These are phyloP conservation scores for Palaemon carinicauda DNA, from an alignment of 1,140 invertebrate genomes.

Conservation along the genomic window DNA sequence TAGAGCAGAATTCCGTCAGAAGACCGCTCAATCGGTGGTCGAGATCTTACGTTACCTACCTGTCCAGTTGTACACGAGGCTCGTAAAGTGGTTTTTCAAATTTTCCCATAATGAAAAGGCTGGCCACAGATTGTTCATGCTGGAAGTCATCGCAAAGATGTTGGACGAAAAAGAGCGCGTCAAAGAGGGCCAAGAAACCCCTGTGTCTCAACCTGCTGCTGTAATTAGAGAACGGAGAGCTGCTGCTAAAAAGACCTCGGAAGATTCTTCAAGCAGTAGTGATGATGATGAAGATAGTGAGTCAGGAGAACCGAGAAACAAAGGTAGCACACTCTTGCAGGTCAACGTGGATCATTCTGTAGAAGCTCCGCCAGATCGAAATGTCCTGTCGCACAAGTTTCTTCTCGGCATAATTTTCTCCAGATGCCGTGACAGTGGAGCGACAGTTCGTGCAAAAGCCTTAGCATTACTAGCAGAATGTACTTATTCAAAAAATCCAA, in stretches of 20 bases:
- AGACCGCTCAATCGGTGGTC: conserved; percentile 67
- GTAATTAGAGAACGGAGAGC: conserved; percentile 60
- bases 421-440: conserved; percentile 69
- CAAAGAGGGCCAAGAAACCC: background rate
- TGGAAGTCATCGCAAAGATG: conserved; percentile 70
- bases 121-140: conserved; percentile 68
- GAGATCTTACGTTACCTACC: conserved; percentile 64
- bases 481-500: conserved; percentile 64
- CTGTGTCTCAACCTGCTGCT: background rate
- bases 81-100: conserved; percentile 68
- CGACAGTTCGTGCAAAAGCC: conserved; percentile 70
- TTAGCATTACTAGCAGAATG: conserved; percentile 68
- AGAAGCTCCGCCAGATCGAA: conserved; percentile 43
- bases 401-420: conserved; percentile 68
- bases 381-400: conserved; percentile 63
- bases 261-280: background rate
- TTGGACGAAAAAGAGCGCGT: conserved; percentile 63
- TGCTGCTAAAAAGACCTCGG: too few species aligned
- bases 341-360: conserved; percentile 45
- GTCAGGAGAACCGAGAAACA: conserved; percentile 26
- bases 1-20: conserved; percentile 69
- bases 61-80: conserved; percentile 60
- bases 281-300: background rate
- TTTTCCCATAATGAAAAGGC: conserved; percentile 68
- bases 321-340: conserved; percentile 42